Percentiles rank a stretch among this genome's conserved stretches.
Evolutionary conservation across 2,113 vertebrate species (phyloP).

Genomic region (Ranitomeya imitator): DNA sequence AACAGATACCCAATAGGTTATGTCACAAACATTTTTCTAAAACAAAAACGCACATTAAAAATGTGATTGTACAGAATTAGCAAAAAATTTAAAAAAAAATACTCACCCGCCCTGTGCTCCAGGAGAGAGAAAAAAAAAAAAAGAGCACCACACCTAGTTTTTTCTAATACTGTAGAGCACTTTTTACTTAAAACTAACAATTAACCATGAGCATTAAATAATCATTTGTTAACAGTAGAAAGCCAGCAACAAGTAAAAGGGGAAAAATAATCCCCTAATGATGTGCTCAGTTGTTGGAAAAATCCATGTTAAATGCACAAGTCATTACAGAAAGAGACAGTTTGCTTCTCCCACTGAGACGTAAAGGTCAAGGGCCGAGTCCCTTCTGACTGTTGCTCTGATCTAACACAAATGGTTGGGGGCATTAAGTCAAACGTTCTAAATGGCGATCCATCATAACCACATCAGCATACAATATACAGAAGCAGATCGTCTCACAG

Average conservation of each 20-base stretch:
- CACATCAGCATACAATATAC: conserved; percentile 16
- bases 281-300: conserved; percentile 10
- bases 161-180: no score
- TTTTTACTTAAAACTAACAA: background rate
- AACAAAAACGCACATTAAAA: no score
- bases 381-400: conserved; percentile 31
- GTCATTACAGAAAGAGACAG: conserved; percentile 29
- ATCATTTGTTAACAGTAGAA: background rate
- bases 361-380: conserved; percentile 22
- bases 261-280: background rate
- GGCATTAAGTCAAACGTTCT: conserved; percentile 15
- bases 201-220: background rate
- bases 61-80: no score
- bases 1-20: no score
- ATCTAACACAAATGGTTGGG: conserved; percentile 41
- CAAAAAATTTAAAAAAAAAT: no score
- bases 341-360: background rate
- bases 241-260: conserved; percentile 1
- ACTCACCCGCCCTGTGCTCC: no score
- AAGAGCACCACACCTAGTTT: no score
- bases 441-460: conserved; percentile 39
- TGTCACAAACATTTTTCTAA: no score
- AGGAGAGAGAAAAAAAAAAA: no score
- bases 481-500: background rate
- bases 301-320: conserved; percentile 28